These are phyloP conservation scores for Elaphurus davidianus DNA, from an alignment of 2,113 vertebrate species.

Conservation along the genomic window DNA sequence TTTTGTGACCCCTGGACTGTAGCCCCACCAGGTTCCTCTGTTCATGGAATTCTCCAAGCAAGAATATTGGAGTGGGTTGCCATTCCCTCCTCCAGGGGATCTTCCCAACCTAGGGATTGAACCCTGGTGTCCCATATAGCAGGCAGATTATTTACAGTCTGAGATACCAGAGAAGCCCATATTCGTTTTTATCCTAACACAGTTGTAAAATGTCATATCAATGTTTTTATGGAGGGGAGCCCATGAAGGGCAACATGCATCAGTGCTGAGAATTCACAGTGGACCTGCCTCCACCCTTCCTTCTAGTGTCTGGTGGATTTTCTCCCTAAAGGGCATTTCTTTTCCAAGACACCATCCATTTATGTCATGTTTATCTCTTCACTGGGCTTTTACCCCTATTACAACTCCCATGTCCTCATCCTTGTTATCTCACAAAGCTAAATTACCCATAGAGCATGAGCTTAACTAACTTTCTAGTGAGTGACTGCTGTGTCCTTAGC, in stretches of 20 bases:
- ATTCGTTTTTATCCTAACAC: not conserved
- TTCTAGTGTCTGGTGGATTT: not conserved
- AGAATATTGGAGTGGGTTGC: not conserved
- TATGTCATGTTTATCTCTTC: not conserved
- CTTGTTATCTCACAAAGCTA: not conserved
- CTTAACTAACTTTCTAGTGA: not conserved
- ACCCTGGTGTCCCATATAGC: not conserved
- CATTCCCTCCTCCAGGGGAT: not conserved
- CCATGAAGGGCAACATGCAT: not conserved
- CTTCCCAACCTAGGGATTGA: not conserved
- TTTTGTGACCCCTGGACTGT: not conserved
- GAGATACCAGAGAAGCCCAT: not conserved
- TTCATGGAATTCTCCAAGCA: not conserved
- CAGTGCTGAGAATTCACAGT: not conserved
- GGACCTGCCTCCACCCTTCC: not conserved
- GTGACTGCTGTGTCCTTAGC: not conserved
- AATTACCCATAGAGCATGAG: not conserved
- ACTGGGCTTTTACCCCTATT: not conserved
- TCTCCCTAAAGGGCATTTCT: not conserved
- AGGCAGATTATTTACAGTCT: not conserved
- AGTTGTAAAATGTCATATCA: not conserved
- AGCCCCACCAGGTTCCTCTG: not conserved
- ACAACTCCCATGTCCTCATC: not conserved
- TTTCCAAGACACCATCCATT: not conserved
- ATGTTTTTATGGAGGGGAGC: not conserved